phyloP scores from a whole-genome alignment of 2,888 invertebrate genomes.

The Dryadula phaetusa region DNA sequence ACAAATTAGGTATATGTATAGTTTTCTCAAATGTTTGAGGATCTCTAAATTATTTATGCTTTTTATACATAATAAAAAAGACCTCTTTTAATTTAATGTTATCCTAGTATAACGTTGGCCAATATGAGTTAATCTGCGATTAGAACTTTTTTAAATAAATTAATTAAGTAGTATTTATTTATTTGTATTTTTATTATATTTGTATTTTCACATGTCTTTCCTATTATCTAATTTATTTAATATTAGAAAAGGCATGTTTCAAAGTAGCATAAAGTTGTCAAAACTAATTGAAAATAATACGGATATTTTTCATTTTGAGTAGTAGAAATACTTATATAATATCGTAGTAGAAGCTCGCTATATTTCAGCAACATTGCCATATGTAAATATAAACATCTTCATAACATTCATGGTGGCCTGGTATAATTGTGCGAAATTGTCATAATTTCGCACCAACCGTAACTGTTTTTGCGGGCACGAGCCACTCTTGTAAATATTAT shows the following conservation, averaged over 20 bases:
- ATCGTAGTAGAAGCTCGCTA: not conserved
- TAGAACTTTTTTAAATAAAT: slow-evolving; percentile 37
- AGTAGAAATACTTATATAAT: not conserved
- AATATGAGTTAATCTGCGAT: slow-evolving; percentile 41
- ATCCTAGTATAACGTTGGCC: slow-evolving; percentile 53
- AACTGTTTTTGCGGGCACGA: slow-evolving; percentile 63
- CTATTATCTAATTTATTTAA: no score
- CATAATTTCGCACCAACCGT: slow-evolving; percentile 71
- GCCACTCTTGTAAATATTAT: slow-evolving; percentile 59
- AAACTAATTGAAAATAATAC: no score
- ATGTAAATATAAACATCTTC: slow-evolving; percentile 59
- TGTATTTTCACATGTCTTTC: not conserved
- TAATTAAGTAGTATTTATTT: no score
- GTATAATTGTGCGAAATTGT: slow-evolving; percentile 83
- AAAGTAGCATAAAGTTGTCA: not conserved
- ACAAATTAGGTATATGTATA: not conserved
- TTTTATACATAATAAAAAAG: slow-evolving; percentile 20
- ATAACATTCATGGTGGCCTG: slow-evolving; percentile 63
- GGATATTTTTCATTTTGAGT: no score
- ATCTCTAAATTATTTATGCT: slow-evolving; percentile 32
- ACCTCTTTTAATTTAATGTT: slow-evolving; percentile 47
- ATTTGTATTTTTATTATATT: not conserved
- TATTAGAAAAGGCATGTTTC: not conserved
- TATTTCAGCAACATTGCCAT: not conserved
- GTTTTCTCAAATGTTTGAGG: not conserved